Percentiles rank a stretch among this genome's conserved stretches.
phyloP scores from a whole-genome alignment of 2,797 vertebrate species.

The Microctenopoma stevenorrisi region DNA sequence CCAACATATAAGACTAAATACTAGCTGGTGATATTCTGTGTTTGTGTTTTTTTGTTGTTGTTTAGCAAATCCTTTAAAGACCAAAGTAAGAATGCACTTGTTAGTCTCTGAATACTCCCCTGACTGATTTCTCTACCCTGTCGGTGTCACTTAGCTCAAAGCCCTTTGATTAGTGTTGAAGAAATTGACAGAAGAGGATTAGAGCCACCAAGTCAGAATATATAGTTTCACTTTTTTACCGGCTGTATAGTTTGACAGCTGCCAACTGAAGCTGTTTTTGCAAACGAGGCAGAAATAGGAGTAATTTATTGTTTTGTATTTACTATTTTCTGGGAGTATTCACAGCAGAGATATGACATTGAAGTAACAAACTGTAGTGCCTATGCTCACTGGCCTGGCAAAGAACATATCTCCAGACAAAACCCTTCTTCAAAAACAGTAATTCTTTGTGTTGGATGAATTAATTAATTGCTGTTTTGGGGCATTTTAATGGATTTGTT shows the following conservation, averaged over 20 bases:
- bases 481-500: slow-evolving; percentile 26
- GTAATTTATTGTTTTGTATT: background rate
- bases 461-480: slow-evolving; percentile 4
- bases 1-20: slow-evolving; percentile 22
- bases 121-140: background rate
- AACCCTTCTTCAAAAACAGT: background rate
- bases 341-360: background rate
- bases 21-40: slow-evolving; percentile 2
- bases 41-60: slow-evolving; percentile 4
- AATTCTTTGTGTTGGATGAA: background rate
- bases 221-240: background rate
- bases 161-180: background rate
- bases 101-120: background rate
- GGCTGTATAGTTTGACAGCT: background rate
- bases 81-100: background rate
- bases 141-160: background rate
- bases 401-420: no score
- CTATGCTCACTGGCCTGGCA: background rate
- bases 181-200: background rate
- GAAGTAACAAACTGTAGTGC: background rate
- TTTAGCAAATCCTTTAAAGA: slow-evolving; percentile 16
- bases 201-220: background rate
- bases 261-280: background rate
- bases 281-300: background rate
- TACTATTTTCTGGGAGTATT: background rate